Evolutionary conservation across 1,140 invertebrate genomes (phyloP).

Genomic region (Eurosta solidaginis): DNA sequence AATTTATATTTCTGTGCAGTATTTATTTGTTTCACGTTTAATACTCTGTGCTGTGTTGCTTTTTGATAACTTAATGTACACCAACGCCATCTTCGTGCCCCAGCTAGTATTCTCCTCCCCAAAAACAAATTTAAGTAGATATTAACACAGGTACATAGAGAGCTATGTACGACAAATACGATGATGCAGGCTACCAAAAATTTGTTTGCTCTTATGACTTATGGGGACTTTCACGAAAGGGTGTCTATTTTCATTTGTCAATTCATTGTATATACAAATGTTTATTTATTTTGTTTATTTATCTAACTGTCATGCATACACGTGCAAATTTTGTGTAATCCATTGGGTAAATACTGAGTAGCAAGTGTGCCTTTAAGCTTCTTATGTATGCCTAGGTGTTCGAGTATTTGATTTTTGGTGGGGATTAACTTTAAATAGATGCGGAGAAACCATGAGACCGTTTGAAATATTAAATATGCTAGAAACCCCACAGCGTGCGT

Average conservation of each 20-base stretch:
- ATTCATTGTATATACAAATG: background rate
- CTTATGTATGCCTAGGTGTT: background rate
- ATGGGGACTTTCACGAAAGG: background rate
- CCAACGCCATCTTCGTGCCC: background rate
- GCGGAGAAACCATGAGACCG: too few relatives aligned
- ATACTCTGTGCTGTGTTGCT: slow-evolving; percentile 10
- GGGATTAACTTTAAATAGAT: background rate
- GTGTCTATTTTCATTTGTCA: slow-evolving; percentile 20
- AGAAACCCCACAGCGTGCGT: too few relatives aligned
- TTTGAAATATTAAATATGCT: too few relatives aligned
- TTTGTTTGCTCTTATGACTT: background rate
- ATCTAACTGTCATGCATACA: slow-evolving; percentile 4
- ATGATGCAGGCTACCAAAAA: background rate
- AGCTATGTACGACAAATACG: background rate
- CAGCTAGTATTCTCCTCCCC: background rate
- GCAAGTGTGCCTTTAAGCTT: slow-evolving; percentile 13
- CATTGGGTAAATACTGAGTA: background rate
- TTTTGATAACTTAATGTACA: slow-evolving; percentile 18
- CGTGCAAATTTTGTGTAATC: slow-evolving; percentile 4
- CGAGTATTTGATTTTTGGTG: slow-evolving; percentile 11
- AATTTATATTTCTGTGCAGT: slow-evolving; percentile 12
- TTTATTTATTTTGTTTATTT: slow-evolving; percentile 1
- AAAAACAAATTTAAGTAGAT: background rate
- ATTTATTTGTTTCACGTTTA: slow-evolving; percentile 15
- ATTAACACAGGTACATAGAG: background rate